Evolutionary conservation across 2,888 invertebrate species (phyloP).

Genomic region (Helleia helle): DNA sequence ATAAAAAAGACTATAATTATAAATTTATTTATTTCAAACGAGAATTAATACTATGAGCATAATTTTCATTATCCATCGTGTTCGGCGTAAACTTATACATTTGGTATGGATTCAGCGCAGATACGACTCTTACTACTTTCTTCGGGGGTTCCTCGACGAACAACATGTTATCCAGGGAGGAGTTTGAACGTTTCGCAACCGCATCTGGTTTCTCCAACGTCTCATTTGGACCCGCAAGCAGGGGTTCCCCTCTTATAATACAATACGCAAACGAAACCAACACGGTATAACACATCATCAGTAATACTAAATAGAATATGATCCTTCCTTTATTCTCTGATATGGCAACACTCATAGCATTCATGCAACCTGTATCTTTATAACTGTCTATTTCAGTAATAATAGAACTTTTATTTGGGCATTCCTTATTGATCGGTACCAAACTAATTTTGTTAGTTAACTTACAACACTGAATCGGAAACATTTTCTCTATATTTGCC

Average conservation of each 20-base stretch:
- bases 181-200: constrained; percentile 24
- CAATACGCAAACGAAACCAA: constrained; percentile 47
- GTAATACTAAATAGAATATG: constrained; percentile 37
- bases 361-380: constrained; percentile 41
- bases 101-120: constrained; percentile 47
- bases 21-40: constrained; percentile 25
- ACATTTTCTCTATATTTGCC: constrained; percentile 30
- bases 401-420: constrained; percentile 28
- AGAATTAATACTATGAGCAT: constrained; percentile 22
- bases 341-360: constrained; percentile 36
- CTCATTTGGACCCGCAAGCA: constrained; percentile 32
- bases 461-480: constrained; percentile 52
- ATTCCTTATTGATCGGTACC: constrained; percentile 36
- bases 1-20: constrained; percentile 8
- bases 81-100: constrained; percentile 41
- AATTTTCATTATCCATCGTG: constrained; percentile 23
- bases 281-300: constrained; percentile 30
- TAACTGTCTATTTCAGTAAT: constrained; percentile 25
- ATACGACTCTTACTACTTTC: constrained; percentile 50
- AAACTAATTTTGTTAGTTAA: constrained; percentile 35
- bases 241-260: constrained; percentile 44
- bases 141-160: constrained; percentile 47
- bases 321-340: constrained; percentile 35
- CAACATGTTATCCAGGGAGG: constrained; percentile 40
- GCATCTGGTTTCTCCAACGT: constrained; percentile 20